Base-by-base conservation (phyloP, 2,797 vertebrate genomes). In the Prionace glauca region DNA sequence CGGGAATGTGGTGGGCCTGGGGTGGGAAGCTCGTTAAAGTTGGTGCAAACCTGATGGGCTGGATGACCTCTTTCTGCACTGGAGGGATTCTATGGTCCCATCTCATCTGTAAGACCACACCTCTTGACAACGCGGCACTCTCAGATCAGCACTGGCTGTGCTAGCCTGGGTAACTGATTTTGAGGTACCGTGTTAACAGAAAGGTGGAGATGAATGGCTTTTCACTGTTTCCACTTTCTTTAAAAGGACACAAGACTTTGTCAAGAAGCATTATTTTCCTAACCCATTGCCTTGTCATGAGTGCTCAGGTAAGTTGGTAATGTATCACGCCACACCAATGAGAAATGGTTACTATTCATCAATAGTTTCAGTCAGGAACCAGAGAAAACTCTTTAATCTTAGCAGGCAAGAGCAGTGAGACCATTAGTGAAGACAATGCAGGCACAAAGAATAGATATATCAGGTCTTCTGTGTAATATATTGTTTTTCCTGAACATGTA, bases 321-420 rank as follows among this genome's bases (percentile, higher is more conserved):
- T 91, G 14, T 36, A 91, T 67, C 32, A n/a, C 60, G 22, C 36
- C 18, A 36, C 5, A 36, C 5, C 32, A n/a, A 14, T 20, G 29
- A 91, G 60, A 20, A 67, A 65, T 60, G 65, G 88, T 20, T 60
- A 20, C 14, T n/a, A 65, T n/a, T 65, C 60, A 91, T 62, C 88
- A 91, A 91, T 91, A 91, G 32, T 91, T 91, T 91, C 88, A 62
- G 56, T 26, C 87, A 90, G 87, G 56, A 26, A 18, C 16, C 60
- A 65, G 88, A 91, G 41, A 91, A 65, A n/a, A 65, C 60, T 91
- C 88, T 91, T 91, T 67, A n/a, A 91, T 91, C 88, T 81, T 81
- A 41, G 36, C 79, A 81, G 79, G 79, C 4, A 3, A 36, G 60
- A 91, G 60, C 60, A 36, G 60, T 20, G 88, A 91, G 88, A 67